Base-by-base conservation (phyloP, 1,140 invertebrate genomes). In the Phortica variegata region DNA sequence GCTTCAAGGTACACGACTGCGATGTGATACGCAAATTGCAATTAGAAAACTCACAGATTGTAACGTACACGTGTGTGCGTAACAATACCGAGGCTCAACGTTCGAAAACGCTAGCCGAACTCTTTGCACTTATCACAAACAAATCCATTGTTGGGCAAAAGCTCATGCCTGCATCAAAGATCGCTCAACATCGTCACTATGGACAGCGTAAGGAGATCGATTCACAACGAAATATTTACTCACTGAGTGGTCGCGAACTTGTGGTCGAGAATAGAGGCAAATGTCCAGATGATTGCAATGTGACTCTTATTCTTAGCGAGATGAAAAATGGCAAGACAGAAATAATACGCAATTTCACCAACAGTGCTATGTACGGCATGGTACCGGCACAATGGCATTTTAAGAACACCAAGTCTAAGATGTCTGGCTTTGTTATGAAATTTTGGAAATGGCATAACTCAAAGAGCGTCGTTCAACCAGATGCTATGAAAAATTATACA, bases 371-470 rank as follows among this genome's bases (percentile, higher is more conserved):
- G 19, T 87, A 83, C 60, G 84, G 82, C 2, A 86, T 87, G 77
- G 80, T 79, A 37, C 86, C 86, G 0, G 84, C 81, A 9, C 79
- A 83, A n/a, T 80, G 87, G 61, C 76, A 79, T 13, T 84, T 86
- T 49, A 75, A 73, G 43, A 60, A 79, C 49, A 40, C 79, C 34
- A 83, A 83, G 50, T 77, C 79, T 3, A 80, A 81, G 31, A 81
- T 86, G 33, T 79, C 81, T 19, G 87, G 87, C 1, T 90, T 89
- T 77, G 83, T 87, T 17, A 75, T 91, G 34, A 90, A 91, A 78
- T 86, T 88, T 70, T 90, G 88, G 88, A 83, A 87, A 57, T 90
- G 86, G 86, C 81, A 80, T 20, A 56, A 34, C 0, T 62, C 62
- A 5, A 13, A 19, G 6, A 45, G 15, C 47, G 46, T 21, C 17